Evolutionary conservation across 2,113 vertebrate species (phyloP).

Genomic region (Morone chrysops): DNA sequence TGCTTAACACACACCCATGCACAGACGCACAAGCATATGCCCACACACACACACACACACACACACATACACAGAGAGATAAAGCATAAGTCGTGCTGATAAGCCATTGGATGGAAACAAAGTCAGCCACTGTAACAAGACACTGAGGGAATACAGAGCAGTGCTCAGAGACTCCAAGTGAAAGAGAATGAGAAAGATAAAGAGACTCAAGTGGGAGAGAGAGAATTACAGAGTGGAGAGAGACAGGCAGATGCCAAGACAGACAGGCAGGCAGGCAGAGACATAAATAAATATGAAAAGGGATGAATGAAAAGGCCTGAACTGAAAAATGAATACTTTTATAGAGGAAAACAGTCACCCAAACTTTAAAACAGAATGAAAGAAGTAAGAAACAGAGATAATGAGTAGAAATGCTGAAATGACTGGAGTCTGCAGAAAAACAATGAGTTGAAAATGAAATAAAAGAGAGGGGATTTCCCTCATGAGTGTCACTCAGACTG

Average conservation of each 20-base stretch:
- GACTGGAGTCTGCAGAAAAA: constrained; percentile 29
- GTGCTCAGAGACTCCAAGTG: constrained; percentile 31
- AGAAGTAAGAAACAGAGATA: constrained; percentile 23
- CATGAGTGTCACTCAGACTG: not conserved
- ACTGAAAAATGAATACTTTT: not conserved
- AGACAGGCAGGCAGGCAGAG: constrained; percentile 12
- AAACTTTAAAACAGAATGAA: constrained; percentile 15
- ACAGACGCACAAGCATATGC: constrained; percentile 8
- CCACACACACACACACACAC: constrained; percentile 22
- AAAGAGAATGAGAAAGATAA: constrained; percentile 63
- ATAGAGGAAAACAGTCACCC: not conserved
- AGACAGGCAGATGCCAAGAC: constrained; percentile 20
- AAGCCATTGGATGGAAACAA: constrained; percentile 69
- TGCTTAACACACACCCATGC: constrained; percentile 18
- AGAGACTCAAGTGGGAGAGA: constrained; percentile 47
- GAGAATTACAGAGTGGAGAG: constrained; percentile 25
- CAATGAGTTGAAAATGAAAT: constrained; percentile 34
- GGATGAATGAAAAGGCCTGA: constrained; percentile 8
- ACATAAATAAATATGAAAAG: constrained; percentile 10
- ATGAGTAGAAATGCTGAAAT: constrained; percentile 45
- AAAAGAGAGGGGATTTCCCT: constrained; percentile 45
- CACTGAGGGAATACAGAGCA: constrained; percentile 68
- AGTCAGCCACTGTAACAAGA: constrained; percentile 75
- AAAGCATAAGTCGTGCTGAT: constrained; percentile 64
- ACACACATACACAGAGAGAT: constrained; percentile 17